A percentile compares a stretch with the other conserved stretches of the same genome.
Conservation (phyloP, 2,797 vertebrate species). For the Phyllotis vaccarum region DNA sequence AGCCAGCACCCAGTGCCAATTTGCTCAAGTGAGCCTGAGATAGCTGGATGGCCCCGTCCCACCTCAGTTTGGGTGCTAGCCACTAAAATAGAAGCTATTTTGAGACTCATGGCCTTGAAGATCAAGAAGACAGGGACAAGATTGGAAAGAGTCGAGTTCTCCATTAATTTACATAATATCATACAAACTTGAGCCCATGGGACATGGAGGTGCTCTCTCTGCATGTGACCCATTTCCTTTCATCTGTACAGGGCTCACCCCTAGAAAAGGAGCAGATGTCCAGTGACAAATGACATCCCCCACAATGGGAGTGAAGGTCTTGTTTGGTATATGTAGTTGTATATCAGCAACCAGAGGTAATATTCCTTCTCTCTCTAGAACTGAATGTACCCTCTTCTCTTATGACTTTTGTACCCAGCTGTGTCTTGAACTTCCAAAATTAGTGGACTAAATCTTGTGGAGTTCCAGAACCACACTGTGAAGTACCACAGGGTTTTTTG, state of each 20-base stretch:
- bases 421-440: conserved; percentile 79
- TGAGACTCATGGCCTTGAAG: conserved; percentile 77
- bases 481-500: conserved; percentile 66
- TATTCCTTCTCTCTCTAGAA: conserved; percentile 79
- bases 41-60: not conserved
- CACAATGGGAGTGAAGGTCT: conserved; percentile 74
- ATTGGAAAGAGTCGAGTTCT: conserved; percentile 78
- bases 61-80: conserved; percentile 32
- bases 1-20: not conserved
- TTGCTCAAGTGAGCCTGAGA: conserved; percentile 1
- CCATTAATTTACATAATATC: conserved; percentile 83
- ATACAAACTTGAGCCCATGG: conserved; percentile 81
- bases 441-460: conserved; percentile 65
- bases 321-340: conserved; percentile 76
- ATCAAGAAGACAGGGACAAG: conserved; percentile 72
- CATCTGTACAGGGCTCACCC: conserved; percentile 80
- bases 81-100: conserved; percentile 66
- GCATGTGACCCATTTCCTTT: conserved; percentile 79
- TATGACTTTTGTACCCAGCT: conserved; percentile 79
- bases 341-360: conserved; percentile 72
- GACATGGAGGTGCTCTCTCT: conserved; percentile 79
- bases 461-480: conserved; percentile 57
- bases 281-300: conserved; percentile 81
- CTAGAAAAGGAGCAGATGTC: conserved; percentile 79
- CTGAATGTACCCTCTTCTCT: conserved; percentile 67